Conservation (phyloP, 2,797 vertebrate species). For the Okamejei kenojei region DNA sequence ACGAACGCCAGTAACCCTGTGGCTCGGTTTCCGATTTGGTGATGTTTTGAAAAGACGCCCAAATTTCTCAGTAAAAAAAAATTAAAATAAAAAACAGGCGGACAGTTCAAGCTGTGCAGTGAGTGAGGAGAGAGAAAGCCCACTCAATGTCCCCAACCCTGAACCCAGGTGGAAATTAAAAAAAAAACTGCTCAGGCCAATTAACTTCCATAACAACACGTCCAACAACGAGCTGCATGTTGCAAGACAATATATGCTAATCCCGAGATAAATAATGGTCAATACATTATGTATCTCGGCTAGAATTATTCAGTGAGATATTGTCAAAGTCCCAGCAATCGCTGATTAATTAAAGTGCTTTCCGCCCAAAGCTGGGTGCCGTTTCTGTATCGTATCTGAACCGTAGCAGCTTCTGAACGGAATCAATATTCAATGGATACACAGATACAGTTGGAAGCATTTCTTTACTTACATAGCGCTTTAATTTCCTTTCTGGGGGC, state of each 20-base stretch:
- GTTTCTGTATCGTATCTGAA: too few species aligned
- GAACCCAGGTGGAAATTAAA: background rate
- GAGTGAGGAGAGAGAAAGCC: background rate
- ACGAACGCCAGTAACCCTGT: background rate
- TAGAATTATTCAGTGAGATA: background rate
- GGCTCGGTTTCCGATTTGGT: constrained; percentile 27
- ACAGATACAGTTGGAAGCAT: background rate
- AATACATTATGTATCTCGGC: background rate
- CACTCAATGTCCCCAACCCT: background rate
- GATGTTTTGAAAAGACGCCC: constrained; percentile 35
- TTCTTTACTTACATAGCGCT: constrained; percentile 87
- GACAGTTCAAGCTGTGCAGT: background rate
- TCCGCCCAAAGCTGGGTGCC: background rate
- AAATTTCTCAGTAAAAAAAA: constrained; percentile 8
- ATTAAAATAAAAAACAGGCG: background rate
- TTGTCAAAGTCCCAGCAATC: background rate
- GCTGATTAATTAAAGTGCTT: background rate
- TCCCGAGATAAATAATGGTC: background rate
- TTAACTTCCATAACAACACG: background rate
- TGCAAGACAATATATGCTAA: background rate
- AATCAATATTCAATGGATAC: background rate
- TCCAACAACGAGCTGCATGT: background rate
- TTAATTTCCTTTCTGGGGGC: constrained; percentile 93
- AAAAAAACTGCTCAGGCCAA: background rate
- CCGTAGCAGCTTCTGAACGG: background rate